These are phyloP conservation scores for Pygmarrhopalites habei DNA, from an alignment of 1,140 invertebrate genomes.

Conservation along the genomic window DNA sequence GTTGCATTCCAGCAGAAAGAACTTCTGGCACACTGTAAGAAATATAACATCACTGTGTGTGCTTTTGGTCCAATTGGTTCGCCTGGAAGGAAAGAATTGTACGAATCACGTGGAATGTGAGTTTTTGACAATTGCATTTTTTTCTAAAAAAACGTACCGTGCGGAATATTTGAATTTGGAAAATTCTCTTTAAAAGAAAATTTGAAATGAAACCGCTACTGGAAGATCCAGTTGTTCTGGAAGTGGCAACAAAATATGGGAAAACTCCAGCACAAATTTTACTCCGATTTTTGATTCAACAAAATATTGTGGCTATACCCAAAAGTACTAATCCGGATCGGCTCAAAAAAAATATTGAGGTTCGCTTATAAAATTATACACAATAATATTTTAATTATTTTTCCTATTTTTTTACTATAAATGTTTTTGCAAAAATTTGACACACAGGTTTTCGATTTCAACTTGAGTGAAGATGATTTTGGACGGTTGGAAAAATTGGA, in stretches of 20 bases:
- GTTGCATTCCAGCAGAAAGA: conserved; percentile 47
- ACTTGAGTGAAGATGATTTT: no score
- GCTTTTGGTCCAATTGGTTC: conserved; percentile 78
- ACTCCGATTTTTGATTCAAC: conserved; percentile 64
- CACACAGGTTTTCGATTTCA: no score
- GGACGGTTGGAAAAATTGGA: no score
- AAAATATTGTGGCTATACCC: conserved; percentile 69
- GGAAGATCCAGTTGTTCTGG: conserved; percentile 57
- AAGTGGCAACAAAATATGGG: conserved; percentile 59
- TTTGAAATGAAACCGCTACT: conserved; percentile 41
- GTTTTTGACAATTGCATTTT: neutral
- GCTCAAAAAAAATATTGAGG: conserved; percentile 56
- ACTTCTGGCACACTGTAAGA: conserved; percentile 44
- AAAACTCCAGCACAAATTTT: conserved; percentile 72
- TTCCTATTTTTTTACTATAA: neutral
- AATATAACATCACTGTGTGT: conserved; percentile 52
- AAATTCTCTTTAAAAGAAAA: neutral
- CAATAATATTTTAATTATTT: neutral
- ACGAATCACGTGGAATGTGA: conserved; percentile 9
- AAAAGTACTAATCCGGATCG: conserved; percentile 69
- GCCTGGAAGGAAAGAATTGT: conserved; percentile 46
- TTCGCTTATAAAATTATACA: conserved; percentile 13
- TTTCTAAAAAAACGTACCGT: no score
- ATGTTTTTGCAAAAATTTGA: no score
- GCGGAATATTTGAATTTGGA: no score